These are phyloP conservation scores for Dynastes maya DNA, from an alignment of 2,888 invertebrate genomes.

Conservation along the genomic window DNA sequence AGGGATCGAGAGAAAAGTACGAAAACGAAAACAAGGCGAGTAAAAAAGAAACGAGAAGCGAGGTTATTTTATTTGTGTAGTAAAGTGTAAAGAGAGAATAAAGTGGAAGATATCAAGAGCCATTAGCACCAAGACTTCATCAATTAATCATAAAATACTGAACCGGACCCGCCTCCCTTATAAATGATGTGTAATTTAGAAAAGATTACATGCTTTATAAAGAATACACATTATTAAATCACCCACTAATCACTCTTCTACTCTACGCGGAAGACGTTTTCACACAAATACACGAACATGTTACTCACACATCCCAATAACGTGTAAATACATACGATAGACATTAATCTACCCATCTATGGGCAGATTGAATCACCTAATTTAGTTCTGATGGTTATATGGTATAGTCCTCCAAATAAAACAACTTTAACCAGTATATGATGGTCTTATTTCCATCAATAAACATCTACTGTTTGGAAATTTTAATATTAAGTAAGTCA, in stretches of 20 bases:
- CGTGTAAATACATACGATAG: not conserved
- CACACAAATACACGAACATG: constrained; percentile 9
- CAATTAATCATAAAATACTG: constrained; percentile 67
- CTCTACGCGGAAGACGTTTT: constrained; percentile 18
- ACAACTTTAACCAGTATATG: no score
- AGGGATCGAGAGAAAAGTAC: constrained; percentile 39
- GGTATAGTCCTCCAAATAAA: no score
- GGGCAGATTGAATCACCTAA: not conserved
- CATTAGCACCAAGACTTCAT: constrained; percentile 68
- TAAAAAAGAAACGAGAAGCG: constrained; percentile 25
- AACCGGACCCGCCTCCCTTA: constrained; percentile 64
- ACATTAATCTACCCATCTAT: constrained; percentile 12
- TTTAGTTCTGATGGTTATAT: not conserved
- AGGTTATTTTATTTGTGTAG: constrained; percentile 48
- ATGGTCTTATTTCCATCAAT: no score
- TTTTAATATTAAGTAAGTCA: no score
- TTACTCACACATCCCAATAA: not conserved
- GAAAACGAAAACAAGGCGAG: constrained; percentile 36
- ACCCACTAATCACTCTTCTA: constrained; percentile 64
- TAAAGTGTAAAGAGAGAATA: constrained; percentile 57
- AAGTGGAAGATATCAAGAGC: constrained; percentile 67
- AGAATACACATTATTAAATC: constrained; percentile 68
- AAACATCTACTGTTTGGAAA: no score
- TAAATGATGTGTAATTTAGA: constrained; percentile 70
- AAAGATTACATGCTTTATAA: constrained; percentile 69